Evolutionary conservation across 2,888 invertebrate genomes (phyloP).

Genomic region (Trachelus tabidus): DNA sequence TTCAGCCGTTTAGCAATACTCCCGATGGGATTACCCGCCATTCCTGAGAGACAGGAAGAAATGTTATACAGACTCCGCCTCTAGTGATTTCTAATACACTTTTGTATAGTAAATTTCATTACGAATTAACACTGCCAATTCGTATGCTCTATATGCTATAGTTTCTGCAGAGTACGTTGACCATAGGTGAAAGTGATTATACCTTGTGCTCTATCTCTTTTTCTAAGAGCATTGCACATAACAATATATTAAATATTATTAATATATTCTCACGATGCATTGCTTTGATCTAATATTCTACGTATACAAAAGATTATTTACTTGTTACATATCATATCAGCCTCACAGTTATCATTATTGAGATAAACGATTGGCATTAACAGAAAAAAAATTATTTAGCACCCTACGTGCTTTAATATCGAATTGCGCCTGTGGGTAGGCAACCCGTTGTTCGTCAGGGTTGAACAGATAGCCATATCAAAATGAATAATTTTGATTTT

Average conservation of each 20-base stretch:
- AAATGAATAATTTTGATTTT: constrained; percentile 27
- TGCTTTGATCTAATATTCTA: not conserved
- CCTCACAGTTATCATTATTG: not conserved
- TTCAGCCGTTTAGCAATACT: not conserved
- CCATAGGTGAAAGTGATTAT: not conserved
- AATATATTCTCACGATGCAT: not conserved
- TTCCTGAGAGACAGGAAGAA: too few species aligned
- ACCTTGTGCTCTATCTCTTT: not conserved
- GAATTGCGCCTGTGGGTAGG: not conserved
- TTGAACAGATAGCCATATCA: not conserved
- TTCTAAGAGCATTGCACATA: not conserved
- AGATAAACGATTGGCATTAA: not conserved
- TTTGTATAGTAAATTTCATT: not conserved
- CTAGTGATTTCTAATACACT: not conserved
- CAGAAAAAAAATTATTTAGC: not conserved
- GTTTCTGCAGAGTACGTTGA: not conserved
- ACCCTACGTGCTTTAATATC: not conserved
- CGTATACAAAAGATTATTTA: not conserved
- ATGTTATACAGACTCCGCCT: not conserved
- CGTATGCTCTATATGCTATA: not conserved
- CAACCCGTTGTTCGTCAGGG: not conserved
- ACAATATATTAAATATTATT: not conserved
- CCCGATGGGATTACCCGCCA: too few species aligned
- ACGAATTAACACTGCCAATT: not conserved
- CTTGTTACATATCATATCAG: not conserved